Evolutionary conservation across 2,113 vertebrate species (phyloP), one percentile per base, ranked within the genome.

Genomic region (Prietella phreatophila): DNA sequence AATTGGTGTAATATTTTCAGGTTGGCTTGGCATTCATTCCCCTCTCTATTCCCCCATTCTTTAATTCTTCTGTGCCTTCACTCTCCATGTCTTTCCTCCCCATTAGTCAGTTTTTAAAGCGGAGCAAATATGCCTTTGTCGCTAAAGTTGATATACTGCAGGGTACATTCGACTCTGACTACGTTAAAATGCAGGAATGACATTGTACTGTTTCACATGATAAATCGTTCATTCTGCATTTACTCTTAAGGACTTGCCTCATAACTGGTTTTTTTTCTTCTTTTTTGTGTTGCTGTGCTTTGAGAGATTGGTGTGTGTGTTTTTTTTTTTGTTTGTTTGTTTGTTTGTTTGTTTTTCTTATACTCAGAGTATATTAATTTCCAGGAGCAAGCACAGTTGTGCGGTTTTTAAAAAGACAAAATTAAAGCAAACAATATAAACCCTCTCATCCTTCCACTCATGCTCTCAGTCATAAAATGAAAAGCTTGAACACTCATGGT

Each of bases 21-120:
- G 63, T 56, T 87, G 79, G 82, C 78, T 73, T 58, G 14, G 50
- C 88, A 69, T 67, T 87, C 75, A 61, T 14, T 83, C 76, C 55
- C 71, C 8, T 80, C 58, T 53, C 2, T 5, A 10, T 80, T 86
- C 42, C 42, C n/a, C 14, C 10, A 50, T 83, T 73, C 55, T 83
- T 61, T 73, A 87, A 82, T 87, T 83, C 33, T 67, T 65, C 60
- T 47, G 17, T 67, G 17, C 42, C 39, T 67, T 8, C 27, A 84
- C 82, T 47, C 55, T 33, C 56, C 60, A 42, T 36, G 36, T 42
- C 27, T 80, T 87, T 82, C 69, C 69, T 81, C 56, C 73, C 83
- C 82, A 89, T 90, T 85, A 89, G 87, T 61, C 27, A 6, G 39
- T 81, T 86, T 86, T 71, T 42, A 86, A 86, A 86, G 67, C 13